Base-by-base conservation (phyloP, 2,797 vertebrate genomes). In the Sciaenops ocellatus region DNA sequence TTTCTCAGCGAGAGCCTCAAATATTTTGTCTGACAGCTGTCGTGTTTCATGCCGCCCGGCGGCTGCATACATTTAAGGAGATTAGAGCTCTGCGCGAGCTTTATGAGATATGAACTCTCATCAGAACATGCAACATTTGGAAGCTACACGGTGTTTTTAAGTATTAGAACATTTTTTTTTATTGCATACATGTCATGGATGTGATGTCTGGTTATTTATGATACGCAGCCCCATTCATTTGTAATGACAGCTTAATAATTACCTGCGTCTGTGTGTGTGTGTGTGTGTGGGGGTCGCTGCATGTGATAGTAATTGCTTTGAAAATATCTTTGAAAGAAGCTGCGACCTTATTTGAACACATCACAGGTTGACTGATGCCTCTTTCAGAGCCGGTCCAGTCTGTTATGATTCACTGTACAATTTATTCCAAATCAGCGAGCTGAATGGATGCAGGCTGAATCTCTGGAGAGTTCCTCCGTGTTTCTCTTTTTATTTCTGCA, bases 11-110 rank as follows among this genome's bases (percentile, higher is more conserved):
- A 64, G 51, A 80, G 64, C 69, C 73, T 80, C 18, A 55, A n/a
- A 15, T 68, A 28, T 60, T 80, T 79, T 52, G 41, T 66, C 77
- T 75, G 83, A 76, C 88, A 90, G 80, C 85, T 83, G 89, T 83
- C 88, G 63, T 79, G 79, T 88, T 78, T 74, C 4, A 57, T 65
- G 50, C 59, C 17, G 41, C 54, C 76, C 38, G 6, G 22, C 10
- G 41, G 69, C 26, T 59, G 68, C 80, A 60, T 69, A 55, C 73
- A 42, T 87, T 78, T 65, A 20, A 74, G 30, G 18, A 73, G 83
- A 88, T 83, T 70, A 84, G 54, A 73, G 65, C 52, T 69, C 48
- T 30, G 59, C 68, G 57, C n/a, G 5, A 50, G 67, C 44, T 77
- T 59, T 44, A 44, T 47, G 47, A 72, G 80, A 80, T 18, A 13